phyloP scores from a whole-genome alignment of 2,888 invertebrate genomes.

The Pristionchus fissidentatus region DNA sequence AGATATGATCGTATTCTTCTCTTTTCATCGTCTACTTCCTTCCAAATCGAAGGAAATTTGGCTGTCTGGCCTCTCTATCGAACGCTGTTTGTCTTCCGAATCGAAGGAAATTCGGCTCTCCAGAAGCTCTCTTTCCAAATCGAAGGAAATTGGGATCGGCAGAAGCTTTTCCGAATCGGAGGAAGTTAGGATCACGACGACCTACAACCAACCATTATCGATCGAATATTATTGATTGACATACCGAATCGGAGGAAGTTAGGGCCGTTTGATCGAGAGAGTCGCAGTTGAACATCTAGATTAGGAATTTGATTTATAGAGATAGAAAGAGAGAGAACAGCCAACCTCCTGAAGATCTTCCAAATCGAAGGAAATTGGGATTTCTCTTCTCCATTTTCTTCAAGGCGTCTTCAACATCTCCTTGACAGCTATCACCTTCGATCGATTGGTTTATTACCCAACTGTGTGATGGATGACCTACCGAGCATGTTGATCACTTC shows the following conservation, averaged over 20 bases:
- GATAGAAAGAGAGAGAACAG: background rate
- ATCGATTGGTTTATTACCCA: background rate
- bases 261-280: conserved; percentile 51
- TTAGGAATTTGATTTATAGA: background rate
- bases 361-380: conserved; percentile 74
- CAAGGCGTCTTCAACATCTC: conserved; percentile 64
- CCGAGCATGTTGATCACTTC: conserved; percentile 65
- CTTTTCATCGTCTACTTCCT: conserved; percentile 39
- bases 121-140: conserved; percentile 69
- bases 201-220: background rate
- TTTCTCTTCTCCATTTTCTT: conserved; percentile 72
- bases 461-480: conserved; percentile 40
- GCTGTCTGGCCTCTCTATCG: conserved; percentile 65
- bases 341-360: conserved; percentile 61
- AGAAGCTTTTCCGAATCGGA: conserved; percentile 68
- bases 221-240: background rate
- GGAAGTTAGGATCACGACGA: conserved; percentile 62
- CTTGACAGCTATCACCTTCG: conserved; percentile 67
- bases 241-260: conserved; percentile 58
- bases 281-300: conserved; percentile 24
- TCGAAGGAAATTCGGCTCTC: conserved; percentile 72
- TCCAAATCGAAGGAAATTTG: conserved; percentile 73
- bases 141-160: conserved; percentile 73
- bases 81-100: conserved; percentile 55
- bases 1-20: background rate